Base-by-base conservation (phyloP, 2,113 vertebrate genomes). In the Phodopus roborovskii region DNA sequence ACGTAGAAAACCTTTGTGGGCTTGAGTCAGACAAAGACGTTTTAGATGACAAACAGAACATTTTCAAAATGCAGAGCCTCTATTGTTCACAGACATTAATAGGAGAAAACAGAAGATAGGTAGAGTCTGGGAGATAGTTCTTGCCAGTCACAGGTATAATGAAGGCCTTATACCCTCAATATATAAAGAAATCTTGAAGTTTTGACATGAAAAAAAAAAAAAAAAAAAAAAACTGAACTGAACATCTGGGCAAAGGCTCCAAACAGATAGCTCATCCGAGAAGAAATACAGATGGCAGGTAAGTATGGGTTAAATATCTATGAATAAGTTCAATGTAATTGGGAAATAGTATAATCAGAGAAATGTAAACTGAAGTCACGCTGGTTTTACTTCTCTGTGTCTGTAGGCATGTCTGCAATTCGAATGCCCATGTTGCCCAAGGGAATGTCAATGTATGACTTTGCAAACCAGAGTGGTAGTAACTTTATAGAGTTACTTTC, bases 321-420 rank as follows among this genome's bases (percentile, higher is more conserved):
- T 33, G 26, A 74, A 48, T 66, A 28, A 5, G 77, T 30, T 60
- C 73, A 71, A 8, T 28, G 1, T 91, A 71, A 24, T 20, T 17
- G 17, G n/a, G 56, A 62, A 82, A 28, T 42, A 28, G 8, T 28
- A 17, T 12, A 62, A 4, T 10, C 3, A n/a, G 58, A 33, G 53
- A 50, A 56, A 42, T 48, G 53, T 60, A 45, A 5, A 15, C 12
- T 56, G 53, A 56, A 56, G 53, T 26, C 6, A 19, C 6, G 26
- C 3, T 0, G 13, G 42, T 20, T 7, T 56, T 48, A 33, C 24
- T 78, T 73, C 16, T 1, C 3, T 20, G 10, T 10, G 64, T 19
- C 85, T 12, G 4, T 0, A 6, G 10, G 42, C 42, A 3, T 0
- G 20, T 26, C 12, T 7, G 3, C 33, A n/a, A 0, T 7, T 0